Evolutionary conservation across 1,140 invertebrate species (phyloP).

Genomic region (Trissolcus basalis): DNA sequence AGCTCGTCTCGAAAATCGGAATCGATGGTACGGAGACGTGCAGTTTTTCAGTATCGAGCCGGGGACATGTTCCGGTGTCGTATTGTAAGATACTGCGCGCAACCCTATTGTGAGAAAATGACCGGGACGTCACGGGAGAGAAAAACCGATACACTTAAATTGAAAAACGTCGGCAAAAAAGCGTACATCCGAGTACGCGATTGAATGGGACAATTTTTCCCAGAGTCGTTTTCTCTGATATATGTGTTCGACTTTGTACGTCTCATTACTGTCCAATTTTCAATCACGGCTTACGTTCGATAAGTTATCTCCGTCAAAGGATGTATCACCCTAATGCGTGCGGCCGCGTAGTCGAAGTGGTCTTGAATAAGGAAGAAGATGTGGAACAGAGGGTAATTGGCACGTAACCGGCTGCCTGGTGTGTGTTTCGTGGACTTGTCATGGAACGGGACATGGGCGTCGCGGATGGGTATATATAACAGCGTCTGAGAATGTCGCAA

Average conservation of each 20-base stretch:
- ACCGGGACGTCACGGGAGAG: neutral
- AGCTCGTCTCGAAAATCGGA: no score
- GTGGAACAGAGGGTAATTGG: conserved; percentile 61
- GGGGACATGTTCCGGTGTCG: no score
- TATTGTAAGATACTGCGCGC: no score
- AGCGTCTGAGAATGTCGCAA: conserved; percentile 54
- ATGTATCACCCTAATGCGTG: conserved; percentile 50
- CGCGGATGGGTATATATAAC: conserved; percentile 49
- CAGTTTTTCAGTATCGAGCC: no score
- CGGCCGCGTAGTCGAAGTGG: conserved; percentile 15
- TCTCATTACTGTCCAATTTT: conserved; percentile 72
- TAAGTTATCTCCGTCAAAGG: conserved; percentile 61
- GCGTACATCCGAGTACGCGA: conserved; percentile 1
- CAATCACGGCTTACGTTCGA: conserved; percentile 54
- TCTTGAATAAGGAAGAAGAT: conserved; percentile 49
- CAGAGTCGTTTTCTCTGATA: conserved; percentile 38
- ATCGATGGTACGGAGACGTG: no score
- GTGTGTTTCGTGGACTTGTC: conserved; percentile 46
- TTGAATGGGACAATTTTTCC: conserved; percentile 52
- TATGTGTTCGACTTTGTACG: conserved; percentile 63
- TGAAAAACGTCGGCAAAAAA: conserved; percentile 1
- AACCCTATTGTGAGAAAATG: conserved; percentile 5
- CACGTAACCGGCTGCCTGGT: conserved; percentile 48
- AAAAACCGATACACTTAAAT: conserved; percentile 4
- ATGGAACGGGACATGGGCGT: conserved; percentile 33